phyloP scores from a whole-genome alignment of 2,113 vertebrate species.

The Strigops habroptila region DNA sequence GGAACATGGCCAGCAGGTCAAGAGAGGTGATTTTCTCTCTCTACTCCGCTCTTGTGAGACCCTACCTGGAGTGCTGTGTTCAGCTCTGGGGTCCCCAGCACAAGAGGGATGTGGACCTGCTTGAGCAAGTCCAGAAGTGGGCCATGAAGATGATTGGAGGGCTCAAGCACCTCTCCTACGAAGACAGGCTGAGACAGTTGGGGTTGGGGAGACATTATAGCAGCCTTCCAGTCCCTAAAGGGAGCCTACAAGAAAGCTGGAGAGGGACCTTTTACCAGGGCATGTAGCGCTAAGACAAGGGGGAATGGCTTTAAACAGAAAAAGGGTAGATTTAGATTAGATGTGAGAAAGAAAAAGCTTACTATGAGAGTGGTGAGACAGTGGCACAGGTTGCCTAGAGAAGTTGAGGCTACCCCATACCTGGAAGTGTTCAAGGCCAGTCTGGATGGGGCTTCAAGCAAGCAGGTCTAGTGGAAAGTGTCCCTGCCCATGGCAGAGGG shows the following conservation, averaged over 20 bases:
- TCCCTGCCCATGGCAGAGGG: rapidly evolving
- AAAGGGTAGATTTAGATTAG: not conserved
- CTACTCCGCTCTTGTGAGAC: not conserved
- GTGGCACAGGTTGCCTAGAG: not conserved
- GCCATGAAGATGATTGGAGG: not conserved
- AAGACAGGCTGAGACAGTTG: not conserved
- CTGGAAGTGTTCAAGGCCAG: not conserved
- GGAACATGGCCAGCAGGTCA: not conserved
- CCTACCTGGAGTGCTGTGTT: not conserved
- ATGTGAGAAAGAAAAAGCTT: not conserved
- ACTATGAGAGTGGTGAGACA: not conserved
- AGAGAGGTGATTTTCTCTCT: not conserved
- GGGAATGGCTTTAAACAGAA: not conserved
- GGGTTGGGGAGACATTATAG: not conserved
- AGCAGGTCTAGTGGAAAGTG: not conserved
- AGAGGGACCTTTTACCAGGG: not conserved
- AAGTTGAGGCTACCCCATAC: not conserved
- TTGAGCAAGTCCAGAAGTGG: not conserved
- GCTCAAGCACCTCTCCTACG: not conserved
- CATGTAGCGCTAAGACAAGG: too few species aligned
- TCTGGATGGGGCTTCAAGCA: not conserved
- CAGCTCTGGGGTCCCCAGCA: not conserved
- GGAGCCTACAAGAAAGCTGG: not conserved
- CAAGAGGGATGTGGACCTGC: not conserved
- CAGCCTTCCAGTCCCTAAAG: not conserved